phyloP scores from a whole-genome alignment of 2,797 vertebrate genomes.

The Eleutherodactylus coqui region DNA sequence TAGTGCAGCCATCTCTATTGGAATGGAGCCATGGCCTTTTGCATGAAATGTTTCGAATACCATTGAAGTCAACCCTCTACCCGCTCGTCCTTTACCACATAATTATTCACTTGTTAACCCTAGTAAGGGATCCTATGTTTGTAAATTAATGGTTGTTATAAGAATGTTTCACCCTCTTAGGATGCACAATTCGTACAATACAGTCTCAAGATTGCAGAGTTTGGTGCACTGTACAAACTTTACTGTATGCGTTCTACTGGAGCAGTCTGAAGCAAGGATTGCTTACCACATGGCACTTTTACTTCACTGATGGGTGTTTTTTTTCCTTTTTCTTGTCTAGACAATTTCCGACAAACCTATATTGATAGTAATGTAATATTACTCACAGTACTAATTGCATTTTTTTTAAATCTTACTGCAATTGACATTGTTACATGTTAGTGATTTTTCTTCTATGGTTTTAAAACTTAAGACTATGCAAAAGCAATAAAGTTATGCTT shows the following conservation, averaged over 20 bases:
- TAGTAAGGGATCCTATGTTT: not conserved
- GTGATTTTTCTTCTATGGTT: constrained; percentile 56
- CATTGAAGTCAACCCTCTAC: not conserved
- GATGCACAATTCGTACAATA: not conserved
- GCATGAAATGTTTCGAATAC: no score
- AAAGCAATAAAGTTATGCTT: constrained; percentile 59
- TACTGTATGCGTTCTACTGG: not conserved
- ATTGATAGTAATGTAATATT: constrained; percentile 10
- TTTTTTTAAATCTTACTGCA: constrained; percentile 15
- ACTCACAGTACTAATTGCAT: not conserved
- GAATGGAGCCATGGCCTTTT: no score
- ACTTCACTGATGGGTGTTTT: not conserved
- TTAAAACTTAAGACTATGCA: constrained; percentile 55
- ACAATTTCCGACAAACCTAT: not conserved
- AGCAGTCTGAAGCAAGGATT: not conserved
- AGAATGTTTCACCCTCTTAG: not conserved
- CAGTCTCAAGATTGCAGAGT: not conserved
- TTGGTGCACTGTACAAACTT: not conserved
- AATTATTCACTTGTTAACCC: not conserved
- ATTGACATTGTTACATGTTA: constrained; percentile 50
- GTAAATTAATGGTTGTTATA: not conserved
- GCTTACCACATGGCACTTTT: not conserved
- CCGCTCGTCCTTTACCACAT: not conserved
- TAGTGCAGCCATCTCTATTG: no score
- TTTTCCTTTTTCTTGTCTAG: not conserved